Base-by-base conservation (phyloP, 2,888 invertebrate species). In the Erebia aethiops region DNA sequence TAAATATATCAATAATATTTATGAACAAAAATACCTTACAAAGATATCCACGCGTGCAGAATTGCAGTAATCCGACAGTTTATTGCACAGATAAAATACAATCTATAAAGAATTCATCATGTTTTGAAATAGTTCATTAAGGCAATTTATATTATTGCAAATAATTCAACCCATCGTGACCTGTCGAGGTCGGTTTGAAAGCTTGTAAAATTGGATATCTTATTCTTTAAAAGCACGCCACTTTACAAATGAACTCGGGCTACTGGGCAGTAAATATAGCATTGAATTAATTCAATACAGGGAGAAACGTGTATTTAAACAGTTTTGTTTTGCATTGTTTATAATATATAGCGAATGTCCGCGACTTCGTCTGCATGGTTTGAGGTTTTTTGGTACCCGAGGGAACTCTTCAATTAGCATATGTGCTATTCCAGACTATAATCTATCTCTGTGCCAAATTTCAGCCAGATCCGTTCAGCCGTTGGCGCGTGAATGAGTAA, bases 111-210 rank as follows among this genome's bases (percentile, higher is more conserved):
- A 54, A 21, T 63, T 49, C 41, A 61, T 72, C 51, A 67, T 35
- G 57, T 58, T 67, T 43, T 52, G 43, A 13, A 21, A 54, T 26
- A 60, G 57, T 63, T 54, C 67, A 67, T 70, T 67, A 69, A 67
- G 26, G 52, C 16, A 16, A 54, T 64, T 18, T 54, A 54, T 61
- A 49, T 41, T 65, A 67, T 69, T 63, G 57, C 62, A 52, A 72
- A 72, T 72, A 70, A 67, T 70, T 67, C 60, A 35, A 63, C 52
- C 51, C 73, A 51, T 51, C 68, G 70, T 70, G 60, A 69, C 61
- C 68, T 71, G 68, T 73, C 71, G 10, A 51, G 68, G 68, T 71
- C 71, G 69, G 69, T 71, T 71, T 66, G 62, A 62, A 66, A n/a
- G 58, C 57, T 68, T 62, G 62, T 71, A 68, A 62, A 65, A 41